Percentiles rank a stretch among this genome's conserved stretches.
Evolutionary conservation across 2,113 vertebrate species (phyloP).

Genomic region (Vicugna pacos): DNA sequence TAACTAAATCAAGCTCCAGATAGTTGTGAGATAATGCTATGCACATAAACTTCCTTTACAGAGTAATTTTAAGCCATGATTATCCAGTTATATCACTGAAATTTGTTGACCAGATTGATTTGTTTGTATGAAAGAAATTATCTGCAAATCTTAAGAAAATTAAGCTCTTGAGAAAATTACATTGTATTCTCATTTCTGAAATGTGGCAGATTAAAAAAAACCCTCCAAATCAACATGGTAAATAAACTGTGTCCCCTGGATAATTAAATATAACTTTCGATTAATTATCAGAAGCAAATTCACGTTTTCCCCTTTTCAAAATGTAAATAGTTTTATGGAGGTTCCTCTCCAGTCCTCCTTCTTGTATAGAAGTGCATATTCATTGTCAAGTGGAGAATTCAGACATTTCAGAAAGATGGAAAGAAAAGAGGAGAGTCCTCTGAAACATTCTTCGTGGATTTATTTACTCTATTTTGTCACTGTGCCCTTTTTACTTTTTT

Average conservation of each 20-base stretch:
- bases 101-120: neutral
- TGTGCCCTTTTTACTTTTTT: neutral
- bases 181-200: conserved; percentile 3
- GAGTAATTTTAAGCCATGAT: neutral
- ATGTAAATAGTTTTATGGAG: neutral
- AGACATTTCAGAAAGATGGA: neutral
- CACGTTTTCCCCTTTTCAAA: neutral
- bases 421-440: neutral
- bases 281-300: neutral
- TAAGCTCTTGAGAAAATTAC: neutral
- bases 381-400: neutral
- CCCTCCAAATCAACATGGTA: neutral
- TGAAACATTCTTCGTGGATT: neutral
- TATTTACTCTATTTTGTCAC: neutral
- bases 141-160: neutral
- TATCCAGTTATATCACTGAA: neutral
- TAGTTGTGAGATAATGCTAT: neutral
- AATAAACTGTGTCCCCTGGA: neutral
- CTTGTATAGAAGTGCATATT: neutral
- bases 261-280: neutral
- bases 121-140: neutral
- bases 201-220: neutral
- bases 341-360: neutral
- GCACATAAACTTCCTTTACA: neutral
- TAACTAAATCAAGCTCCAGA: neutral